Conservation (phyloP, 2,113 vertebrate species). For the Stictonetta naevosa region DNA sequence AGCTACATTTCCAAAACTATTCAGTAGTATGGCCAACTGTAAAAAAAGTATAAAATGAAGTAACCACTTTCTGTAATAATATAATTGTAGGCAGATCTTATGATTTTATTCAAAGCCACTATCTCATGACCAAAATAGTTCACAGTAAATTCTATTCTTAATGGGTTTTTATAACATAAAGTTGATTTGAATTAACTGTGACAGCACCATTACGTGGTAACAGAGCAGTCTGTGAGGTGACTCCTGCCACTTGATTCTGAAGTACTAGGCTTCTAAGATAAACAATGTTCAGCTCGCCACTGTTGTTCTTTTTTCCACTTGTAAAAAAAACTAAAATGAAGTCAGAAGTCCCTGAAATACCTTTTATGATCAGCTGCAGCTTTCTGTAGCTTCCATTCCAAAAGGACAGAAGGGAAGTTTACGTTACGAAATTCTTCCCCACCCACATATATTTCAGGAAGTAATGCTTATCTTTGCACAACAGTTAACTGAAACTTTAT, state of each 20-base stretch:
- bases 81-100: not conserved
- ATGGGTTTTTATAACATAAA: not conserved
- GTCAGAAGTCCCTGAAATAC: not conserved
- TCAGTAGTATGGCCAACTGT: not conserved
- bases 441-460: not conserved
- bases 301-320: not conserved
- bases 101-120: not conserved
- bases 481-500: not conserved
- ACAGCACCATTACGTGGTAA: not conserved
- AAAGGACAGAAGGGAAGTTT: not conserved
- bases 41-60: not conserved
- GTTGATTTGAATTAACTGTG: not conserved
- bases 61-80: not conserved
- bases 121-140: not conserved
- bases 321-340: not conserved
- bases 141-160: not conserved
- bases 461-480: not conserved
- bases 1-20: not conserved
- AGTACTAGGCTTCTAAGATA: not conserved
- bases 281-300: rapidly evolving
- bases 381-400: not conserved
- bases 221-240: rapidly evolving
- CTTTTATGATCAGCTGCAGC: not conserved
- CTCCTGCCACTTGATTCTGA: not conserved
- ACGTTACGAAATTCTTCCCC: not conserved